These are phyloP conservation scores for Heliconius ismenius DNA, from an alignment of 2,888 invertebrate genomes.

Conservation along the genomic window DNA sequence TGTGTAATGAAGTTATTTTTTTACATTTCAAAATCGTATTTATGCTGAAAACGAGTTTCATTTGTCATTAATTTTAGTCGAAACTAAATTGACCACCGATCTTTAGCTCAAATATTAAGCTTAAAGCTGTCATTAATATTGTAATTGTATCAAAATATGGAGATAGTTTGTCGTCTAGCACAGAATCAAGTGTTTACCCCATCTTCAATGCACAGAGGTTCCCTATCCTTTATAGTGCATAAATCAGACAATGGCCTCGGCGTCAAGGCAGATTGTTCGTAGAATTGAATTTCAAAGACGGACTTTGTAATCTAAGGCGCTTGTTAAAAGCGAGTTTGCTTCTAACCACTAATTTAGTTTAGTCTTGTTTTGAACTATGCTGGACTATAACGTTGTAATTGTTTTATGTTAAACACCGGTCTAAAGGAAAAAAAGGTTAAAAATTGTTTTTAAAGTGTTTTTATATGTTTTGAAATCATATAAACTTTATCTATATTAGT, in stretches of 20 bases:
- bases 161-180: background rate
- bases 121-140: slow-evolving; percentile 1
- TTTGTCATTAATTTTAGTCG: background rate
- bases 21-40: background rate
- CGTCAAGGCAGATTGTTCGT: slow-evolving; percentile 38
- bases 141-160: slow-evolving; percentile 1
- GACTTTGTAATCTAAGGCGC: slow-evolving; percentile 44
- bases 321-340: slow-evolving; percentile 41
- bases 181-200: slow-evolving; percentile 22
- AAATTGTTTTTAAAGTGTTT: background rate
- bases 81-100: background rate
- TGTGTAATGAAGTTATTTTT: background rate
- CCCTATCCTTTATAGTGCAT: slow-evolving; percentile 30
- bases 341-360: slow-evolving; percentile 37
- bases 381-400: slow-evolving; percentile 9
- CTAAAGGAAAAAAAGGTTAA: background rate
- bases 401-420: background rate
- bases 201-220: slow-evolving; percentile 18
- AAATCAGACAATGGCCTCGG: slow-evolving; percentile 35
- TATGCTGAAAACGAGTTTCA: too few relatives aligned
- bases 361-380: slow-evolving; percentile 32
- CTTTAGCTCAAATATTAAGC: background rate
- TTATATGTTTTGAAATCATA: background rate
- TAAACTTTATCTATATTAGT: background rate
- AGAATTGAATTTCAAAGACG: slow-evolving; percentile 44